These are phyloP conservation scores for Eilema griseolum DNA, from an alignment of 2,888 invertebrate species.

Conservation along the genomic window DNA sequence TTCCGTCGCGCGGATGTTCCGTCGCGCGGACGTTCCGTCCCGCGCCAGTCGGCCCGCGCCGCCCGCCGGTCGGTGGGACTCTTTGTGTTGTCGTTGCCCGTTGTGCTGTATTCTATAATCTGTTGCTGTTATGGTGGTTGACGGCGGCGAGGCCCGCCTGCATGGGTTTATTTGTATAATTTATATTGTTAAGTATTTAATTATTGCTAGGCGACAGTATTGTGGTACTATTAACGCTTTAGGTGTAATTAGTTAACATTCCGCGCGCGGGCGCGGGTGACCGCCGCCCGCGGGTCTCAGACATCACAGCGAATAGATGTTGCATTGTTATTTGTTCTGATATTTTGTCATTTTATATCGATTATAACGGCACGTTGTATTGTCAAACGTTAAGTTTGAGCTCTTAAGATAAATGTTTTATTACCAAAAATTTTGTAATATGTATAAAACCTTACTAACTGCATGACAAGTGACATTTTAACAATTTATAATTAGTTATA, in stretches of 20 bases:
- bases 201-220: conserved; percentile 71
- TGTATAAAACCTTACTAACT: conserved; percentile 73
- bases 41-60: background rate
- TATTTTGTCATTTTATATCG: conserved; percentile 49
- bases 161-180: conserved; percentile 62
- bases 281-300: conserved; percentile 27
- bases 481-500: conserved; percentile 61
- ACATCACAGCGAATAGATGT: conserved; percentile 63
- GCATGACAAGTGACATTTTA: conserved; percentile 78
- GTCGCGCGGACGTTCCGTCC: too few species aligned
- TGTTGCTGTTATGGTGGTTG: conserved; percentile 45
- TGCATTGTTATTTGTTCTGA: conserved; percentile 54
- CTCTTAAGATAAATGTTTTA: conserved; percentile 58
- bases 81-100: conserved; percentile 62
- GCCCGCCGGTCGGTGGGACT: too few species aligned
- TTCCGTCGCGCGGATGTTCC: too few species aligned
- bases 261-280: conserved; percentile 66
- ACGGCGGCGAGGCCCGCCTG: conserved; percentile 56
- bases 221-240: conserved; percentile 79
- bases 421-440: conserved; percentile 69
- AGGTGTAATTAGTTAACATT: conserved; percentile 80
- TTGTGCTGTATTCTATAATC: conserved; percentile 31
- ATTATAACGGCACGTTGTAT: conserved; percentile 43
- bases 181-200: conserved; percentile 76
- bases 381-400: conserved; percentile 64